Conservation (phyloP, 2,888 invertebrate species). For the Norana najaformis region DNA sequence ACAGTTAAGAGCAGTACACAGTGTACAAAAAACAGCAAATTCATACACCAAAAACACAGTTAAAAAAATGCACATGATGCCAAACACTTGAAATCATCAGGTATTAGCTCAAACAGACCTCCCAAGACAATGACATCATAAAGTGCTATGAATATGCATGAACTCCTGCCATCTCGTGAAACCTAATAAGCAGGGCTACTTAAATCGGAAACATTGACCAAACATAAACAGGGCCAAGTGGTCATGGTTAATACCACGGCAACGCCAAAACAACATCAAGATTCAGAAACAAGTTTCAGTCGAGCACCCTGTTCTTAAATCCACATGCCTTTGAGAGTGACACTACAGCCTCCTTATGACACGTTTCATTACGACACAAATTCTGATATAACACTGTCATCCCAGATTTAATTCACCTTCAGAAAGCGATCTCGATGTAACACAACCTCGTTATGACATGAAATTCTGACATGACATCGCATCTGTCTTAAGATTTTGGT, state of each 20-base stretch:
- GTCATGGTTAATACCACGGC: not conserved
- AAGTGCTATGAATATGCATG: constrained; percentile 13
- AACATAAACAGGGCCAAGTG: not conserved
- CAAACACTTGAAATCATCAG: no score
- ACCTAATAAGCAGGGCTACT: not conserved
- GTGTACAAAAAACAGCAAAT: not conserved
- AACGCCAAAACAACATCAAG: not conserved
- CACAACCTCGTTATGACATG: no score
- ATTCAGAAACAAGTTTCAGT: not conserved
- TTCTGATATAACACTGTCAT: no score
- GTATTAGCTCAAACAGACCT: not conserved
- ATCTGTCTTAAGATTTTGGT: no score
- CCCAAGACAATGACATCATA: not conserved
- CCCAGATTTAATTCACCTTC: no score
- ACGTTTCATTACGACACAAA: no score
- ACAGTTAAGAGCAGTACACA: not conserved
- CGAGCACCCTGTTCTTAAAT: not conserved
- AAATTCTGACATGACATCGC: no score
- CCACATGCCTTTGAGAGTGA: not conserved
- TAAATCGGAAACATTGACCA: not conserved
- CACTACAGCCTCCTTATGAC: not conserved
- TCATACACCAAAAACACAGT: no score
- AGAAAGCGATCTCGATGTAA: no score
- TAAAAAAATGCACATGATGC: no score
- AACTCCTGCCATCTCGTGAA: not conserved